A percentile compares a stretch with the other conserved stretches of the same genome.
These are phyloP conservation scores for Apostichopus parvimensis DNA, from an alignment of 35 echinoderm and acorn worm genomes.

Conservation along the genomic window DNA sequence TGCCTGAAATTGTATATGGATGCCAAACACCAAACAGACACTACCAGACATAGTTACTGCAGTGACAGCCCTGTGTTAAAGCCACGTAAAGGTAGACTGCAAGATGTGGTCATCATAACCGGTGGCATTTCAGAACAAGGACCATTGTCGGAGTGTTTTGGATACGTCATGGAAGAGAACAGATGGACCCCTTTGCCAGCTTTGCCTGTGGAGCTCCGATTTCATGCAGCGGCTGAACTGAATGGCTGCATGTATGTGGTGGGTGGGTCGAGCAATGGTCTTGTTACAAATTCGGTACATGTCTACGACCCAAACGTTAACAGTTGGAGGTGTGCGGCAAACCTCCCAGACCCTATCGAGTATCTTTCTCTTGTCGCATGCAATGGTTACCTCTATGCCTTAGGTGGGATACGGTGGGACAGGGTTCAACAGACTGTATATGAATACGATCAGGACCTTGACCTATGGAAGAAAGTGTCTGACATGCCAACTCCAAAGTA, in stretches of 20 bases:
- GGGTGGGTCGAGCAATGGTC: slow-evolving; percentile 84
- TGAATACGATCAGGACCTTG: slow-evolving; percentile 80
- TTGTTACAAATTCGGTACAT: slow-evolving; percentile 84
- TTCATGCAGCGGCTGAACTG: slow-evolving; percentile 90
- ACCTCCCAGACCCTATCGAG: slow-evolving; percentile 80
- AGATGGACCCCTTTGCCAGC: slow-evolving; percentile 91
- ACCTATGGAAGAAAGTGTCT: slow-evolving; percentile 81
- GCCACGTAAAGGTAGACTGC: slow-evolving; percentile 91
- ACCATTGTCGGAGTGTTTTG: slow-evolving; percentile 84
- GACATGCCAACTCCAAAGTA: slow-evolving; percentile 88
- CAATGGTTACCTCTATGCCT: slow-evolving; percentile 94
- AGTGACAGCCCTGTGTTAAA: slow-evolving; percentile 96
- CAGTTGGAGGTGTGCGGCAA: slow-evolving; percentile 76
- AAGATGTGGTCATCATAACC: slow-evolving; percentile 94
- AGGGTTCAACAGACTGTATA: slow-evolving; percentile 88
- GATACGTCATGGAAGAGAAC: slow-evolving; percentile 93
- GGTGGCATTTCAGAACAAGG: slow-evolving; percentile 90
- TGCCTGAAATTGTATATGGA: slow-evolving; percentile 79
- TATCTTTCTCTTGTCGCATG: slow-evolving; percentile 89
- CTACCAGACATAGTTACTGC: slow-evolving; percentile 93
- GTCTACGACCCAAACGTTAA: slow-evolving; percentile 95
- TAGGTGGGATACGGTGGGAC: slow-evolving; percentile 95
- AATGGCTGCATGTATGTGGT: slow-evolving; percentile 93
- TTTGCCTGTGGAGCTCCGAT: slow-evolving; percentile 88
- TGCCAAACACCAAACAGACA: slow-evolving; percentile 94